A percentile compares a stretch with the other conserved stretches of the same genome.
Conservation (phyloP, 2,113 vertebrate species). For the Meleagris gallopavo region DNA sequence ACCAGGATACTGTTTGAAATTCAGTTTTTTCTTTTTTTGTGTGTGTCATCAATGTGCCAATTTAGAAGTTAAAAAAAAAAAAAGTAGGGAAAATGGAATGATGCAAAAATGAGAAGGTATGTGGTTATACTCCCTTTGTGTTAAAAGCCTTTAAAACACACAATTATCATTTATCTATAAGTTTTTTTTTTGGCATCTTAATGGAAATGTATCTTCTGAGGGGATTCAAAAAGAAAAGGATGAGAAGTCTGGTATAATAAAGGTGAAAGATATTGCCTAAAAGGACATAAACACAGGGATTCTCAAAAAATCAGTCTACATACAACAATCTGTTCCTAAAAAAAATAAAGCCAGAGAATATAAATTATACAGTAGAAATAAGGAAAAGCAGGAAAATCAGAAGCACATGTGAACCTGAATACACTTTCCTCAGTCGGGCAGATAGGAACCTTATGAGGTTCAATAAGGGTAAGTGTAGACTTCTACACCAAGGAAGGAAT, state of each 20-base stretch:
- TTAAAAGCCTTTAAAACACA: neutral
- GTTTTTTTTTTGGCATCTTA: neutral
- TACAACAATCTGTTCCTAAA: neutral
- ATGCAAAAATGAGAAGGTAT: neutral
- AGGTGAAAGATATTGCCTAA: neutral
- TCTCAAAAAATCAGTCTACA: neutral
- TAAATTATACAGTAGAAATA: neutral
- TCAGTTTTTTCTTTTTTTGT: neutral
- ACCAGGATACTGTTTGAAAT: neutral
- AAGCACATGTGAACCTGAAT: neutral
- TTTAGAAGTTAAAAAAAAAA: neutral
- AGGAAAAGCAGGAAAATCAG: neutral
- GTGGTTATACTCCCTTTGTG: neutral
- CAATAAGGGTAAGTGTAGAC: neutral
- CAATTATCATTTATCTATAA: neutral
- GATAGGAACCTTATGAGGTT: neutral
- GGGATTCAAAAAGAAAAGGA: neutral
- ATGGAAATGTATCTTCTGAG: neutral
- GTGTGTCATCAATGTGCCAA: neutral
- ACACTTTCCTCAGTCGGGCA: neutral
- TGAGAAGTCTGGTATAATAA: neutral
- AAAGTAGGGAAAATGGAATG: neutral
- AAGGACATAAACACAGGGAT: neutral
- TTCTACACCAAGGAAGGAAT: neutral
- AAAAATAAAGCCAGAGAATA: neutral